Conservation (phyloP, 2,888 invertebrate genomes). For the Lamproptera curius region DNA sequence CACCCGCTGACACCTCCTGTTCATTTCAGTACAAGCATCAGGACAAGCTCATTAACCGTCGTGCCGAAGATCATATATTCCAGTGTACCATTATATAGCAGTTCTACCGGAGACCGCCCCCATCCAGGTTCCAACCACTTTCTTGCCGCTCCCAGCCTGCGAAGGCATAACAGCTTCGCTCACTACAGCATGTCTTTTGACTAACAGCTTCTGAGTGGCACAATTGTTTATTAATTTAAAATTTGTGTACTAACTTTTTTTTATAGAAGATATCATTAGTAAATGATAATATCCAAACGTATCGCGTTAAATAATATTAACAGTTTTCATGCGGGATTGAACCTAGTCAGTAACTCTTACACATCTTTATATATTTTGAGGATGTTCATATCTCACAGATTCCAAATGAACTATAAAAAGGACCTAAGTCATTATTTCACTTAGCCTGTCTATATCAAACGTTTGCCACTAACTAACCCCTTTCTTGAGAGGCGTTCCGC, state of each 20-base stretch:
- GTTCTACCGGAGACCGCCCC: conserved; percentile 44
- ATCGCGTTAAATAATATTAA: too few species aligned
- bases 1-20: conserved; percentile 47
- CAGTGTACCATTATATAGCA: conserved; percentile 46
- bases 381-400: too few species aligned
- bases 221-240: not conserved
- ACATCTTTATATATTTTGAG: too few species aligned
- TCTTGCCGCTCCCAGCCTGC: conserved; percentile 47
- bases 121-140: conserved; percentile 63
- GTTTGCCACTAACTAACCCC: not conserved
- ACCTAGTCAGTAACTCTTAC: too few species aligned
- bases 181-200: conserved; percentile 57
- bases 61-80: conserved; percentile 59
- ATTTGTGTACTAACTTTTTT: too few species aligned
- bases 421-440: too few species aligned
- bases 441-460: too few species aligned
- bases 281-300: too few species aligned
- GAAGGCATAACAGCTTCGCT: conserved; percentile 36
- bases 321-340: too few species aligned
- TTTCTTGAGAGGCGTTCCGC: conserved; percentile 11
- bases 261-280: too few species aligned
- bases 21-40: conserved; percentile 76
- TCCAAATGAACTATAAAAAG: too few species aligned
- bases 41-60: conserved; percentile 71
- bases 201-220: conserved; percentile 39